Base-by-base conservation (phyloP, 2,113 vertebrate genomes). In the Ammodytes dubius region DNA sequence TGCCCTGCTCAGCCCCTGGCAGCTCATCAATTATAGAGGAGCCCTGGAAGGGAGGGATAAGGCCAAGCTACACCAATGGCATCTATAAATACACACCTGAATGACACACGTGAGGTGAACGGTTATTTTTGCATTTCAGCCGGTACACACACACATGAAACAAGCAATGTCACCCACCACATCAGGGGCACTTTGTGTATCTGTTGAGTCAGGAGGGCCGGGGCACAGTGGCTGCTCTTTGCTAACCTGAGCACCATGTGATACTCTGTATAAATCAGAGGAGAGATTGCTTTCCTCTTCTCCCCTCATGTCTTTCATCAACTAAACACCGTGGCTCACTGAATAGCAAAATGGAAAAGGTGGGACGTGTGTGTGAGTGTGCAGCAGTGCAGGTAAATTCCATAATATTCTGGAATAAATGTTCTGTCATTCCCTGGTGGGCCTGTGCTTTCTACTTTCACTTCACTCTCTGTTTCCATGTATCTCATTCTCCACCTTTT, bases 11-110 rank as follows among this genome's bases (percentile, higher is more conserved):
- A 75, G 87, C 90, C 84, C 70, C 68, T 83, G 88, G 88, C 70
- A 81, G 82, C 84, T 89, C 89, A 93, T 94, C 87, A 94, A 95
- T 94, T 94, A 94, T 92, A 86, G 82, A 94, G 53, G 63, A 87
- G 80, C 70, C 35, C 53, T 72, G 63, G 77, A 83, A 82, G 76
- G 78, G 60, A 85, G 63, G 87, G 88, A 87, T 83, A 84, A 89
- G 87, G 91, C 91, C 85, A 40, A 59, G 69, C 75, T 47, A 63
- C 69, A 82, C 71, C 87, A 84, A 81, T 83, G 83, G 79, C 85
- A 73, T 83, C 91, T 94, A 94, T 88, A 94, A 92, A 95, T 94
- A 95, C 77, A 83, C 83, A 86, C 70, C 88, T 78, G 82, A 91
- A 88, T 90, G 82, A 84, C 88, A 87, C 66, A 12, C 40, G 64